Base-by-base conservation (phyloP, 2,888 invertebrate genomes). In the Apomyelois bistriatella region DNA sequence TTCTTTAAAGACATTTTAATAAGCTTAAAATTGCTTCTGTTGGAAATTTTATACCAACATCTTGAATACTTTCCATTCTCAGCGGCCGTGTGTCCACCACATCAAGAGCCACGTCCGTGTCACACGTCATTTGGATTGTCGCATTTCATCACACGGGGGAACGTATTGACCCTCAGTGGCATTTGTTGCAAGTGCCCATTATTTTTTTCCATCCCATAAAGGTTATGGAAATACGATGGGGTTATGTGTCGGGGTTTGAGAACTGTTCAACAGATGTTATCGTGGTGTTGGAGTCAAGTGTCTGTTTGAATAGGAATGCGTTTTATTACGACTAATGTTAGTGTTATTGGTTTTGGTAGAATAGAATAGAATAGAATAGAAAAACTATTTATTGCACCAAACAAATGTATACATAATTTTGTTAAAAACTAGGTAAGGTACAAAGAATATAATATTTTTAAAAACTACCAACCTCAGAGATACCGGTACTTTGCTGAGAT, bases 71-170 rank as follows among this genome's bases (percentile, higher is more conserved):
- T 2, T 15, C 5, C 32, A n/a, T 50, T 16, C 28, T 16, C 8
- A 1, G 4, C 9, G 16, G 4, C 38, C n/a, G 36, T 46, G 30
- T 53, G 43, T 15, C 1, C 30, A 36, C 32, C 1, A 9, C 16
- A 46, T 15, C 32, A 48, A 51, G 36, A 49, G 48, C 8, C 17
- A 3, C 0, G 35, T 0, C 64, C 43, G 71, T 82, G 60, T 89
- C 89, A 86, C 90, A 85, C 85, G 81, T 89, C 88, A 87, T 89
- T 85, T 78, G 72, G 76, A 77, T 74, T 81, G 85, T 82, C 87
- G 85, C 90, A 85, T 91, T 90, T 91, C 90, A 90, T 90, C 90
- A 83, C 82, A 64, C 53, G 53, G 60, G 68, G 64, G 62, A 66
- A 70, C 22, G 22, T 22, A 73, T 79, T 83, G 83, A 83, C 85